Evolutionary conservation across 2,113 vertebrate genomes (phyloP), one percentile per base, ranked within the genome.

Genomic region (Coryphaenoides rupestris): DNA sequence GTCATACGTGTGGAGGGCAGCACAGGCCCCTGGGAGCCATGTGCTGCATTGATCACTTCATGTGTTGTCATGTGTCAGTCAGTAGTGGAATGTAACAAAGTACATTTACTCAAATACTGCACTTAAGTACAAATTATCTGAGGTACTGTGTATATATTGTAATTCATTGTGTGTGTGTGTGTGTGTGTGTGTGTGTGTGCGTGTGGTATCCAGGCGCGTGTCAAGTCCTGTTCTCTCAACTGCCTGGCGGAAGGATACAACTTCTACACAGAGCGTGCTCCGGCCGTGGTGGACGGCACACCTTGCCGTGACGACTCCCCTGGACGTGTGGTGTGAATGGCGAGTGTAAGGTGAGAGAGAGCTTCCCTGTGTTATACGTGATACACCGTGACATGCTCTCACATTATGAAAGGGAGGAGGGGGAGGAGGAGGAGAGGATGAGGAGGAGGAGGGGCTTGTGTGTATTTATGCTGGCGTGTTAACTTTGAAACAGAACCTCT

Each of bases 171-270:
- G 21, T 58, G 65, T 49, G 45, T 24, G 19, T 65, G 66, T 56
- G 47, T 62, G 19, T 40, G 21, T 19, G 55, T 66, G 53, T 50
- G 49, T 16, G 13, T 46, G 50, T 60, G 0, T 79, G 10, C 76
- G 95, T 96, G 96, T 70, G 96, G 96, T 7, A 95, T 99, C 75
- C 98, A 99, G 78, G 90, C 95, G 75, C 98, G 97, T 7, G 96
- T 99, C 75, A 99, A 99, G 78, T 90, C 95, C 75, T 99, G 97
- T 69, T 98, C 97, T 2, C 90, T 99, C 70, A 98, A 98, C 67
- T 99, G 97, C 81, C 81, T 99, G 68, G 97, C 97, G 0, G 96
- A 98, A 75, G 96, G 95, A 10, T 99, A 98, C 88, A 98, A 99
- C 90, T 99, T 99, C 90, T 99, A 99, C 89, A 99, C 97, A 0